Evolutionary conservation across 1,140 invertebrate species (phyloP).

Genomic region (Macrosteles quadrilineatus): DNA sequence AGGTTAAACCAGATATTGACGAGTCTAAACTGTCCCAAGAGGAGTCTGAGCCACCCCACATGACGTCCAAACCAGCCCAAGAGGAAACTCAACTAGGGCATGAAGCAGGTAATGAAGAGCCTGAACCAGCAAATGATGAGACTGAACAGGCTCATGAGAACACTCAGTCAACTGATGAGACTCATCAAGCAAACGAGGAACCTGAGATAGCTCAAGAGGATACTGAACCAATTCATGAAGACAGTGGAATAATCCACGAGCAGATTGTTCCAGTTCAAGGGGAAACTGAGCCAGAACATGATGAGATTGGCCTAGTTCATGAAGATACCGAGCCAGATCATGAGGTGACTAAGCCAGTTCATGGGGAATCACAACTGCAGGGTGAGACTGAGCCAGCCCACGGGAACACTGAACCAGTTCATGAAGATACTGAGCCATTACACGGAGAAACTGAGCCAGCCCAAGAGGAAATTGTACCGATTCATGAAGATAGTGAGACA

Average conservation of each 20-base stretch:
- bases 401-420: conserved; percentile 38
- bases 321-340: background rate
- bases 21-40: background rate
- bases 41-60: conserved; percentile 2
- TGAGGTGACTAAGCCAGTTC: background rate
- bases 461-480: conserved; percentile 26
- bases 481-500: conserved; percentile 28
- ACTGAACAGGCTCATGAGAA: conserved; percentile 26
- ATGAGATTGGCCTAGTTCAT: background rate
- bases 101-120: conserved; percentile 11
- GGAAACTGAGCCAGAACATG: too few species aligned
- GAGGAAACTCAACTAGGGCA: conserved; percentile 6
- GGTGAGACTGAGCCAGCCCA: conserved; percentile 29
- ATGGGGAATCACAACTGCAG: conserved; percentile 39
- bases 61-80: conserved; percentile 18
- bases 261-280: background rate
- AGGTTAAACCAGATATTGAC: background rate
- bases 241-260: background rate
- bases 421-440: conserved; percentile 31
- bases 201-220: background rate
- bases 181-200: background rate
- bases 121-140: conserved; percentile 26
- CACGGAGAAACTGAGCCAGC: conserved; percentile 26
- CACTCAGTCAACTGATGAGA: conserved; percentile 19
- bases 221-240: background rate